phyloP scores from a whole-genome alignment of 2,888 invertebrate genomes.

The Ctena decussata region DNA sequence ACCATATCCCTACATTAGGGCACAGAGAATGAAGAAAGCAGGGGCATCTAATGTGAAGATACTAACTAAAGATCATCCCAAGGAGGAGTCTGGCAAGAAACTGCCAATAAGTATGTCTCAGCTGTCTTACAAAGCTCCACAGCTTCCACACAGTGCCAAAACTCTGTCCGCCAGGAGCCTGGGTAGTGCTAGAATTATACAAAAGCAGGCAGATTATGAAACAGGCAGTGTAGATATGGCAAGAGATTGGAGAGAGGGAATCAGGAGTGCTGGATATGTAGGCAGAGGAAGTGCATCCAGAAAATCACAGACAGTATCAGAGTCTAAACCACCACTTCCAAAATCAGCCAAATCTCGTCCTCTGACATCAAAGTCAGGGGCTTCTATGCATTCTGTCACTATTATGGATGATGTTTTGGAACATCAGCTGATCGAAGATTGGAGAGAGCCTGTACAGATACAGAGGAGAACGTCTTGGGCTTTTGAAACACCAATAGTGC shows the following conservation, averaged over 20 bases:
- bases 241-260: background rate
- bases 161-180: constrained; percentile 79
- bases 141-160: constrained; percentile 84
- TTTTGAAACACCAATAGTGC: constrained; percentile 82
- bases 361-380: constrained; percentile 69
- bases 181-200: constrained; percentile 78
- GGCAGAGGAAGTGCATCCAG: constrained; percentile 46
- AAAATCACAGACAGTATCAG: constrained; percentile 46
- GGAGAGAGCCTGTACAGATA: constrained; percentile 58
- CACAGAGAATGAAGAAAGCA: constrained; percentile 84
- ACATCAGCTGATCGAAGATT: constrained; percentile 62
- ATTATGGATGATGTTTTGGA: constrained; percentile 75
- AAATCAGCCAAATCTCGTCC: constrained; percentile 67
- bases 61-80: constrained; percentile 63
- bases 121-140: constrained; percentile 69
- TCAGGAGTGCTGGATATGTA: background rate
- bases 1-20: constrained; percentile 85
- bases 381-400: constrained; percentile 71
- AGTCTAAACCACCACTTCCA: constrained; percentile 69
- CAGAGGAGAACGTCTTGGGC: constrained; percentile 85
- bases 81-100: constrained; percentile 24
- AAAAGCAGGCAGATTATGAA: constrained; percentile 48
- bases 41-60: constrained; percentile 84
- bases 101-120: constrained; percentile 69
- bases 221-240: constrained; percentile 12